Evolutionary conservation across 1,140 invertebrate species (phyloP), one percentile per base, ranked within the genome.

Genomic region (Coboldia fuscipes): DNA sequence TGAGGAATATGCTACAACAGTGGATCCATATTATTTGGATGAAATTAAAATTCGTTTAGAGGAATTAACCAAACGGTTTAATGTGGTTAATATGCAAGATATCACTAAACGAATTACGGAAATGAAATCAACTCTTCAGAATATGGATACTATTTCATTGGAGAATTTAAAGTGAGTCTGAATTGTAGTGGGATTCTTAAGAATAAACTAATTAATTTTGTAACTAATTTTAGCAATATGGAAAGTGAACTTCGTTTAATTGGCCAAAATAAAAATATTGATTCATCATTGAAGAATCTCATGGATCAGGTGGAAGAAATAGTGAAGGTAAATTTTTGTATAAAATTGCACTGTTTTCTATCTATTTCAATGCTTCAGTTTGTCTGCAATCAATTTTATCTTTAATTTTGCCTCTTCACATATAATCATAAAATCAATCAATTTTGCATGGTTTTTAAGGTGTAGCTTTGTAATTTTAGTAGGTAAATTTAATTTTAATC

Each of bases 21-120:
- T 71, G 44, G 73, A 77, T 45, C 61, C 68, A 15, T 61, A 61
- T 23, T 68, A 70, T 43, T 51, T 77, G 28, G 67, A 69, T 42
- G 60, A 61, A 16, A 51, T 78, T 3, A 68, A 68, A 16, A 71
- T 73, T 23, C 62, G 63, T 41, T 60, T 70, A 13, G 51, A 55
- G 36, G 42, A 42, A 0, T 33, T 55, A 0, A 48, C 47, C 20
- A 45, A 43, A 16, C 42, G 41, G 5, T 54, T 54, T 34, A 40
- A 49, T 30, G 48, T 47, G n/a, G 27, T 48, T n/a, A 52, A 50
- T 10, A 54, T 48, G 41, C 45, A 45, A 5, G 51, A 54, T 40
- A 47, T 54, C 2, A 50, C 51, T 12, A 56, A 54, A 26, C 37
- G 45, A 1, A 38, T 56, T 1, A 47, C 45, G 7, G 52, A 55